Evolutionary conservation across 1,140 invertebrate genomes (phyloP), one percentile per base, ranked within the genome.

Genomic region (Drosophila mojavensis): DNA sequence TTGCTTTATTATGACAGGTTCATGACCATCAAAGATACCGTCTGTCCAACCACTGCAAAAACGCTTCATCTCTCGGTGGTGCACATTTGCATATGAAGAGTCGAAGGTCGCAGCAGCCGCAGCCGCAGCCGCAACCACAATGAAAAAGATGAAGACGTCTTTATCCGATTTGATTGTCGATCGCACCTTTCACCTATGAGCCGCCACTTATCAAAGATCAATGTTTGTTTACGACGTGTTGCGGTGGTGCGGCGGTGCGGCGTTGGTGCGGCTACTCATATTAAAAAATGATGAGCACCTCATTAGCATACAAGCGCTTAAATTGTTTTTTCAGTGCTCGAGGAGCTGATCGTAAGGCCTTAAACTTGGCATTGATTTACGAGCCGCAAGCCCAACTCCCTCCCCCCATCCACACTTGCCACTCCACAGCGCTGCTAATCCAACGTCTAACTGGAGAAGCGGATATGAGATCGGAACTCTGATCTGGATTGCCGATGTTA

Each of bases 41-140:
- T 45, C 15, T 24, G 20, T 24, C 20, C 17, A 45, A 45, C 15
- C 62, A 26, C 53, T 51, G 33, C 20, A 24, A 15, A 43, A 43
- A 58, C 28, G n/a, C 45, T 67, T 30, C 33, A 63, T 59, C 36
- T 60, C 36, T 48, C 47, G 54, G 6, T 33, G 50, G 43, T 74
- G 79, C 83, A 86, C 83, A 86, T 86, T 86, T 88, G 83, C 82
- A 86, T 86, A 86, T 76, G 68, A 30, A 43, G 41, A 69, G 53
- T 60, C 58, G 83, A 86, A 86, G 82, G 82, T 88, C 75, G 48
- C 33, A 48, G 13, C 41, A 62, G 11, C 17, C 17, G 17, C 41
- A 62, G 11, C 20, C 20, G 20, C 20, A 24, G 20, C 20, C 1
- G 4, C 26, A 26, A 17, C 26, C 17, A n/a, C 45, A 58, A 69